These are phyloP conservation scores for Drosophila seguyi DNA, from an alignment of 1,140 invertebrate genomes.

Conservation along the genomic window DNA sequence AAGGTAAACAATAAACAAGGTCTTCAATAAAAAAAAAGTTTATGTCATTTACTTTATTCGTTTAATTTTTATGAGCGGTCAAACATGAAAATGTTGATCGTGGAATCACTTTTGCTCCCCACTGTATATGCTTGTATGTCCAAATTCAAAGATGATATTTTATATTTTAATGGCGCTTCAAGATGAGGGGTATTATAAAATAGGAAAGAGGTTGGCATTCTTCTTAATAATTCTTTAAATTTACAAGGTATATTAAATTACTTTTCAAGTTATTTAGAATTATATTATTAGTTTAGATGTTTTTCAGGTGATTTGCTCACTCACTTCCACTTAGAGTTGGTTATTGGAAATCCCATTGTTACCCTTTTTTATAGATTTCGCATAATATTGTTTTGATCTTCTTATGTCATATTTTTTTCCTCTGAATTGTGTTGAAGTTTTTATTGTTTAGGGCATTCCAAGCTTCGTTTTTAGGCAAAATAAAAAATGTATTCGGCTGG, in stretches of 20 bases:
- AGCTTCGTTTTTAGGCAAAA: constrained; percentile 16
- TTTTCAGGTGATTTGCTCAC: not conserved
- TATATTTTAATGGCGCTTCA: constrained; percentile 20
- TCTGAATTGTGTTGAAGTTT: constrained; percentile 29
- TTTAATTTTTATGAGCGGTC: too few relatives aligned
- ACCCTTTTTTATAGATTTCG: not conserved
- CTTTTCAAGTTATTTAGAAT: not conserved
- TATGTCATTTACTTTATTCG: too few relatives aligned
- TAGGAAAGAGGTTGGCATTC: not conserved
- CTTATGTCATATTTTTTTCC: constrained; percentile 21
- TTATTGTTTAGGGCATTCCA: constrained; percentile 29
- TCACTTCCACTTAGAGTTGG: not conserved
- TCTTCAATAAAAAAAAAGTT: too few relatives aligned
- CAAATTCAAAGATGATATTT: constrained; percentile 47
- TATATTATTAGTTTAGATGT: not conserved
- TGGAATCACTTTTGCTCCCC: too few relatives aligned
- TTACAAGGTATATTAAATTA: not conserved
- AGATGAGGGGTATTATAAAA: constrained; percentile 3
- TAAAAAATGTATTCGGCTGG: constrained; percentile 7
- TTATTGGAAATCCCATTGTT: not conserved
- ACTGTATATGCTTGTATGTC: constrained; percentile 26
- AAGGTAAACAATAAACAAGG: too few relatives aligned
- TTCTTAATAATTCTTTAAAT: not conserved
- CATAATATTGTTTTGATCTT: constrained; percentile 20
- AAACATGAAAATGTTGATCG: too few relatives aligned